Evolutionary conservation across 2,113 vertebrate species (phyloP), one percentile per base, ranked within the genome.

Genomic region (Istiophorus platypterus): DNA sequence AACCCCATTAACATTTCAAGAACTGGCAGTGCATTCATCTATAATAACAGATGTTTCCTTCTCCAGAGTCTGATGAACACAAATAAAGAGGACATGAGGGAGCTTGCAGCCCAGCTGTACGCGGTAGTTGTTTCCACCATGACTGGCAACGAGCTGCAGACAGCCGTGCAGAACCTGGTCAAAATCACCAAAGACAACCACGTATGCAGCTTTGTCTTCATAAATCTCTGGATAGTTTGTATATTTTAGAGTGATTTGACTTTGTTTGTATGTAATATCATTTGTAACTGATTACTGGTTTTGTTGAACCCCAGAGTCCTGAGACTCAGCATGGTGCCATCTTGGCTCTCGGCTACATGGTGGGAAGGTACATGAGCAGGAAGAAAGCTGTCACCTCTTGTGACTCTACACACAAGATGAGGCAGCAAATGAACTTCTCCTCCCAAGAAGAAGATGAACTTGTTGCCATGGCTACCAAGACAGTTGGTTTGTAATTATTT

Each of bases 81-180:
- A 56, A 99, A 97, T 91, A 99, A 99, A 86, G 98, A 99, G 90
- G 98, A 99, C 91, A 97, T 99, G 97, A 96, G 98, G 22, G 98
- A 99, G 81, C 93, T 99, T 0, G 97, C 98, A 14, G 97, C 98
- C 4, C 95, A 99, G 64, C 95, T 99, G 71, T 99, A 98, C 76
- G 98, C 98, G 13, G 94, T 99, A 78, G 97, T 99, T 31, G 93
- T 99, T 22, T 98, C 96, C 39, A 95, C 96, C 12, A 96, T 98
- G 95, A 97, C 97, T 8, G 97, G 97, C 87, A 96, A 95, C n/a
- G 97, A 98, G 78, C 92, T 99, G 78, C 96, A 92, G 67, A 85
- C 81, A 0, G 96, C 97, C 17, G 95, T 99, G 72, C 95, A 98
- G 74, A 96, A 97, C 74, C 95, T 99, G 76, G 91, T 99, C 88